phyloP scores from a whole-genome alignment of 2,888 invertebrate genomes.

The Cremastobaeus sp. region DNA sequence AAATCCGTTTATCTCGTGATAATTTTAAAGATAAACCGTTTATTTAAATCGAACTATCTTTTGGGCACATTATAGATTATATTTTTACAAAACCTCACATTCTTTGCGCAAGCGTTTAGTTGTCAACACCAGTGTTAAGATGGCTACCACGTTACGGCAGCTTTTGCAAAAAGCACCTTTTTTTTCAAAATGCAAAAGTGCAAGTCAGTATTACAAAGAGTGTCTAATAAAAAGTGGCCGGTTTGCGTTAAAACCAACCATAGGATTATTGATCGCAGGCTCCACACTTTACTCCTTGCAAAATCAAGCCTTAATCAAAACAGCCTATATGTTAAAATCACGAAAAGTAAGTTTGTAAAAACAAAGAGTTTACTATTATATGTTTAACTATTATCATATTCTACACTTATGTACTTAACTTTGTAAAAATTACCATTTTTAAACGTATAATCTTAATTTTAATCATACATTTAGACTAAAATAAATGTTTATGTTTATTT shows the following conservation, averaged over 20 bases:
- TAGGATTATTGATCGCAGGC: constrained; percentile 53
- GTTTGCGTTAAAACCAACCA: constrained; percentile 10
- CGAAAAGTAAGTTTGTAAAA: constrained; percentile 49
- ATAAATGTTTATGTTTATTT: too few species aligned
- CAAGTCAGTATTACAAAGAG: constrained; percentile 1
- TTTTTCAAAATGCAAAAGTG: constrained; percentile 28
- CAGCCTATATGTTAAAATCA: constrained; percentile 31
- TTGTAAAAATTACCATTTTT: too few species aligned
- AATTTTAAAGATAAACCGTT: constrained; percentile 42
- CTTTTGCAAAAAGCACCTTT: constrained; percentile 19
- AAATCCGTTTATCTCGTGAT: constrained; percentile 29
- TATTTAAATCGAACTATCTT: constrained; percentile 27
- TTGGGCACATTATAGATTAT: constrained; percentile 49
- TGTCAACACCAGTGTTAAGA: constrained; percentile 30
- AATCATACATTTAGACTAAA: too few species aligned
- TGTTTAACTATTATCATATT: too few species aligned
- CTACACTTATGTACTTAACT: too few species aligned
- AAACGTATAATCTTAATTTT: too few species aligned
- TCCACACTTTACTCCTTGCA: constrained; percentile 26
- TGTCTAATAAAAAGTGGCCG: not conserved
- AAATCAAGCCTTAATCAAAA: constrained; percentile 26
- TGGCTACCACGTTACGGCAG: constrained; percentile 40
- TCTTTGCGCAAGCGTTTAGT: constrained; percentile 50
- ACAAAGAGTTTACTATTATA: too few species aligned
- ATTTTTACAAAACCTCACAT: constrained; percentile 28